Percentiles rank a stretch among this genome's conserved stretches.
phyloP scores from a whole-genome alignment of 2,888 invertebrate species.

The Ophioninae sp. region DNA sequence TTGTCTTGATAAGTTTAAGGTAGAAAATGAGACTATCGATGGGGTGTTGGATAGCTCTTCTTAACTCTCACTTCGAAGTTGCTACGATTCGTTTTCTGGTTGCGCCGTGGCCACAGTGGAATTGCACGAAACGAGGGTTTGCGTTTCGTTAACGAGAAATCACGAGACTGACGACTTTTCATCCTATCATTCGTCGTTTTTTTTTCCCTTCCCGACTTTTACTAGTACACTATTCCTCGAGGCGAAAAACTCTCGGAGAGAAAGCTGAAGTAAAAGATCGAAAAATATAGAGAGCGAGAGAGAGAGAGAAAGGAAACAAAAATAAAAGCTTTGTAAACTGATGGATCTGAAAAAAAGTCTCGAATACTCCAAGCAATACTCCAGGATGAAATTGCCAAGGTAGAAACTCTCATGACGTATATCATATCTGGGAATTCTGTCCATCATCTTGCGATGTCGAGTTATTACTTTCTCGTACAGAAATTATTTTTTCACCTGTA shows the following conservation, averaged over 20 bases:
- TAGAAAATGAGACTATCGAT: slow-evolving; percentile 77
- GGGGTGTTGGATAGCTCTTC: slow-evolving; percentile 59
- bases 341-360: slow-evolving; percentile 23
- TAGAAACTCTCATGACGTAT: slow-evolving; percentile 38
- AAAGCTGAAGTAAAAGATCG: slow-evolving; percentile 15
- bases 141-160: slow-evolving; percentile 71
- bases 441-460: slow-evolving; percentile 57
- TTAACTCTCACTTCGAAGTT: slow-evolving; percentile 34
- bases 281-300: not conserved
- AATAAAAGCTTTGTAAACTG: slow-evolving; percentile 49
- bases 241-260: slow-evolving; percentile 18
- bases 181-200: not conserved
- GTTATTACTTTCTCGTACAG: slow-evolving; percentile 58
- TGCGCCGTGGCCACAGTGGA: slow-evolving; percentile 44
- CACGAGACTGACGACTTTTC: slow-evolving; percentile 62
- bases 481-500: slow-evolving; percentile 61
- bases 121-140: slow-evolving; percentile 68
- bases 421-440: slow-evolving; percentile 44
- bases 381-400: slow-evolving; percentile 52
- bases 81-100: slow-evolving; percentile 44
- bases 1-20: slow-evolving; percentile 75
- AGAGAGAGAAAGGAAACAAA: slow-evolving; percentile 14
- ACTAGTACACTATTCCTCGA: not conserved
- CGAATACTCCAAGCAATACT: slow-evolving; percentile 31
- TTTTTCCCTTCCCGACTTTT: not conserved